phyloP scores from a whole-genome alignment of 2,113 vertebrate species.

The Neomonachus schauinslandi region DNA sequence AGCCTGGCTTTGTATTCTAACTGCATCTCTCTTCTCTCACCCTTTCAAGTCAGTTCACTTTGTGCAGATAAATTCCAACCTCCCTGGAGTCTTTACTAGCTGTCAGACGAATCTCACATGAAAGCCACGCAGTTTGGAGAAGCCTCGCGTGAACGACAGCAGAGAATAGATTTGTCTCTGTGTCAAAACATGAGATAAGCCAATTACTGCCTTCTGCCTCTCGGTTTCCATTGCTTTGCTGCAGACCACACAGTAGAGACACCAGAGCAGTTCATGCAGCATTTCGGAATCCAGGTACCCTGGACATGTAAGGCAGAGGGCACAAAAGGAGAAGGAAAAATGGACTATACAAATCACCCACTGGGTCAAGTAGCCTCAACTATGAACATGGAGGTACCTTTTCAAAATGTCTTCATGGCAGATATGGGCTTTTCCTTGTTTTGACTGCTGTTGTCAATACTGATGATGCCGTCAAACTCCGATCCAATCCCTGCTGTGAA shows the following conservation, averaged over 20 bases:
- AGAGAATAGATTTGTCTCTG: conserved; percentile 26
- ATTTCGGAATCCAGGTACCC: not conserved
- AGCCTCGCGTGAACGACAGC: not conserved
- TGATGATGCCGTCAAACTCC: not conserved
- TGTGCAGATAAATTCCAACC: conserved; percentile 21
- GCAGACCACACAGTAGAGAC: not conserved
- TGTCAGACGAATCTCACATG: not conserved
- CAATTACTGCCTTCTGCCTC: not conserved
- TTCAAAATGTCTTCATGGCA: not conserved
- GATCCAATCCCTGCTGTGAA: not conserved
- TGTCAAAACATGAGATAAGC: conserved; percentile 44
- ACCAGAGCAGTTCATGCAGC: not conserved
- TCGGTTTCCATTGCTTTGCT: not conserved
- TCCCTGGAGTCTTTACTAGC: not conserved
- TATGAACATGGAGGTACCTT: not conserved
- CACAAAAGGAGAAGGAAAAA: not conserved
- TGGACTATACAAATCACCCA: not conserved
- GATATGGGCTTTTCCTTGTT: not conserved
- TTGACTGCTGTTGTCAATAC: not conserved
- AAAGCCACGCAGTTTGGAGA: conserved; percentile 28
- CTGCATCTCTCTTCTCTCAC: not conserved
- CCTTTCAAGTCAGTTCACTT: conserved; percentile 50
- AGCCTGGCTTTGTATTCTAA: conserved; percentile 26
- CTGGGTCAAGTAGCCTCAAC: not conserved
- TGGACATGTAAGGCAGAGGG: not conserved